Evolutionary conservation across 2,797 vertebrate species (phyloP).

Genomic region (Etheostoma nigrum): DNA sequence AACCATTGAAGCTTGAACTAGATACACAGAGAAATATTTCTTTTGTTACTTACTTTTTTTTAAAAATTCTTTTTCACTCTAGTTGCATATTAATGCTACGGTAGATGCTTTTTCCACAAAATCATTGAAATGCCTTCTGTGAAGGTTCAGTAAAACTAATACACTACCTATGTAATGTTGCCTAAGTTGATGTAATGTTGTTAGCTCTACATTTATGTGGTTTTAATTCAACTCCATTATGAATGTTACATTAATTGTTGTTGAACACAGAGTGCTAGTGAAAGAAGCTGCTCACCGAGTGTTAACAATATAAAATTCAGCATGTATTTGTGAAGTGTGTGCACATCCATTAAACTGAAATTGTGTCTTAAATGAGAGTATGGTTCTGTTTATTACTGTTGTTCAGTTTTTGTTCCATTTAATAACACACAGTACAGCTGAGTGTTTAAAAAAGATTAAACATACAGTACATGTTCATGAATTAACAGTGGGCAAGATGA

Average conservation of each 20-base stretch:
- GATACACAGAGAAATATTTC: conserved; percentile 13
- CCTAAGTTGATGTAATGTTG: conserved; percentile 25
- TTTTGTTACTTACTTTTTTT: conserved; percentile 34
- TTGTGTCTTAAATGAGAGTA: conserved; percentile 38
- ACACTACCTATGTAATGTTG: conserved; percentile 64
- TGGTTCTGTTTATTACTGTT: conserved; percentile 15
- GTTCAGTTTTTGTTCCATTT: conserved; percentile 2
- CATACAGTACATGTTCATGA: neutral
- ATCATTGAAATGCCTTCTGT: conserved; percentile 83
- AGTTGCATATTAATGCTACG: conserved; percentile 35
- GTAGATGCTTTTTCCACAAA: conserved; percentile 58
- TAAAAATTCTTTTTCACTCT: conserved; percentile 19
- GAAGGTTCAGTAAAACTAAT: conserved; percentile 82
- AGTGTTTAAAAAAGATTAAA: neutral
- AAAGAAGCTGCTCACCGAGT: conserved; percentile 47
- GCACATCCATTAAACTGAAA: conserved; percentile 71
- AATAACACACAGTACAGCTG: neutral
- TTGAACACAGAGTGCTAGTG: conserved; percentile 48
- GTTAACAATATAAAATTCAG: conserved; percentile 59
- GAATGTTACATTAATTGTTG: conserved; percentile 38
- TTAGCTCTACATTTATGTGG: conserved; percentile 28
- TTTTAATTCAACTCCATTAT: conserved; percentile 42
- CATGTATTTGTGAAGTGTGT: conserved; percentile 75
- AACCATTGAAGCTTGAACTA: conserved; percentile 43
- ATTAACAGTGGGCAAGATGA: neutral